These are phyloP conservation scores for Protosalanx chinensis DNA, from an alignment of 2,797 vertebrate species.

Conservation along the genomic window DNA sequence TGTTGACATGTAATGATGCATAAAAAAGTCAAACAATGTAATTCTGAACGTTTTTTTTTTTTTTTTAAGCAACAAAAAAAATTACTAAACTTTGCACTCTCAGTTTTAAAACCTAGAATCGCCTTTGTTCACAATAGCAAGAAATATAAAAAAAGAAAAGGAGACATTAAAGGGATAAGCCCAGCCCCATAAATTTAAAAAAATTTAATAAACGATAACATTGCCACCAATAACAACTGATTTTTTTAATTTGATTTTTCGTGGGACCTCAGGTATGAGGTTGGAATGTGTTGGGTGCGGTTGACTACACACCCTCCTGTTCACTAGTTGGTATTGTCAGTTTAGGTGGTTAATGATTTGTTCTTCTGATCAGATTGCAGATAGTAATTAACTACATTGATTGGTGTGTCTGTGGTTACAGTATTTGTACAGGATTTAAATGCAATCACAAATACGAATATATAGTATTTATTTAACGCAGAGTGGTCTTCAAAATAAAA, in stretches of 20 bases:
- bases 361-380: neutral
- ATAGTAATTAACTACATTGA: neutral
- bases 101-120: too few relatives aligned
- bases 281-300: neutral
- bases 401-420: neutral
- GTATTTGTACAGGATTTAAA: neutral
- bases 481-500: neutral
- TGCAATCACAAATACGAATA: neutral
- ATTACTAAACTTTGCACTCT: too few relatives aligned
- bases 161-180: too few relatives aligned
- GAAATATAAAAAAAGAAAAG: too few relatives aligned
- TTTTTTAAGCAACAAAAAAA: too few relatives aligned
- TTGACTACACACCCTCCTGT: neutral
- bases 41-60: too few relatives aligned
- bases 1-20: too few relatives aligned
- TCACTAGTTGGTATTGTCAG: neutral
- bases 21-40: too few relatives aligned
- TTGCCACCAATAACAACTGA: too few relatives aligned
- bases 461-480: neutral
- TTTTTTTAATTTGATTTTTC: neutral
- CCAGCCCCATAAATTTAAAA: too few relatives aligned
- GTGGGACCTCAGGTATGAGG: neutral
- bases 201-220: too few relatives aligned
- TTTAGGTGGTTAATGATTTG: neutral
- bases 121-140: too few relatives aligned